These are phyloP conservation scores for Trichechus manatus DNA, from an alignment of 2,113 vertebrate species.

Conservation along the genomic window DNA sequence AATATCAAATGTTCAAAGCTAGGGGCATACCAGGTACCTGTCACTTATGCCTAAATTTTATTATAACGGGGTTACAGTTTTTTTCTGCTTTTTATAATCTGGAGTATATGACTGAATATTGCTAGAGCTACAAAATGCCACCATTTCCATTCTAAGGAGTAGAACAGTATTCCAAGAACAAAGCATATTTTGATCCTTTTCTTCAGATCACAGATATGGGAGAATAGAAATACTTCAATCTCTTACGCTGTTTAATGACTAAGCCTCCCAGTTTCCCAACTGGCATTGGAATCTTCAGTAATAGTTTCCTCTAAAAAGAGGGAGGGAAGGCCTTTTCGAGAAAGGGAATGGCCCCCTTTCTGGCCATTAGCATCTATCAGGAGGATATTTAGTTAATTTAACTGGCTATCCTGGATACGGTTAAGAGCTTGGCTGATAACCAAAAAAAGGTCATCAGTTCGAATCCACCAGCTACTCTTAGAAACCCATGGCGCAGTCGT, in stretches of 20 bases:
- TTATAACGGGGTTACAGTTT: background rate
- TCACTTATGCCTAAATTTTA: background rate
- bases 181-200: background rate
- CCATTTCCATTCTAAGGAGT: background rate
- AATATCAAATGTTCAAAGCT: background rate
- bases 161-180: background rate
- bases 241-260: background rate
- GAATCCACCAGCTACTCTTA: no score
- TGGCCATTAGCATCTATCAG: background rate
- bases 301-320: slow-evolving; percentile 15
- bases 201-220: background rate
- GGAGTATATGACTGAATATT: background rate
- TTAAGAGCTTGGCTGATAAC: no score
- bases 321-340: slow-evolving; percentile 1
- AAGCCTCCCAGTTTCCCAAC: background rate
- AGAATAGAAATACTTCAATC: background rate
- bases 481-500: no score
- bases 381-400: background rate
- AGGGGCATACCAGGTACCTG: background rate
- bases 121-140: background rate
- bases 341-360: slow-evolving; percentile 19
- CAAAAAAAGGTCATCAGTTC: no score
- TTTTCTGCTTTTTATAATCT: background rate
- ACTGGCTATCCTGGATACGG: background rate
- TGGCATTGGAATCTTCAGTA: background rate